phyloP scores from a whole-genome alignment of 2,113 vertebrate genomes.

The Desmodus rotundus region DNA sequence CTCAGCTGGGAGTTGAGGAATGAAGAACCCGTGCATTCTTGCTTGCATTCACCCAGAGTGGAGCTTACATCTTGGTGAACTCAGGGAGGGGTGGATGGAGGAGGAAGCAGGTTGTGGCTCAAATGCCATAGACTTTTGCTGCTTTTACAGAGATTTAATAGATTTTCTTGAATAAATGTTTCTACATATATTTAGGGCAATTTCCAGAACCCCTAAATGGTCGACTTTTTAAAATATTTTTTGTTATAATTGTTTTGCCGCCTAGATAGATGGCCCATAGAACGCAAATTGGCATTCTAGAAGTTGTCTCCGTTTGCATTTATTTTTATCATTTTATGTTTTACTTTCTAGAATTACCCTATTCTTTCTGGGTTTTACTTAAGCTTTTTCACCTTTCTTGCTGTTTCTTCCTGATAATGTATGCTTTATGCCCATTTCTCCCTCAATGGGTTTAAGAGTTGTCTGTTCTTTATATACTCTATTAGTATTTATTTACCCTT shows the following conservation, averaged over 20 bases:
- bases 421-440: not conserved
- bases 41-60: not conserved
- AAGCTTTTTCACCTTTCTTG: not conserved
- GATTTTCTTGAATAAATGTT: not conserved
- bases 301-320: not conserved
- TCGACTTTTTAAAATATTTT: not conserved
- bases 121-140: not conserved
- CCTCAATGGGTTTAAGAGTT: not conserved
- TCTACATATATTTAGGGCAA: not conserved
- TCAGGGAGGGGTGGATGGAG: not conserved
- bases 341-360: not conserved
- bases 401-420: not conserved
- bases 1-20: not conserved
- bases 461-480: not conserved
- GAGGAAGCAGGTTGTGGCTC: not conserved
- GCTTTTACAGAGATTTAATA: not conserved
- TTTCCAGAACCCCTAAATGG: not conserved
- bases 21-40: not conserved
- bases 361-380: not conserved
- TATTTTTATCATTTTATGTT: not conserved
- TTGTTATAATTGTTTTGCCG: not conserved
- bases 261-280: not conserved
- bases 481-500: not conserved
- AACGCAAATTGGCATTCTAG: not conserved
- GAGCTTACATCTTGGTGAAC: not conserved